Evolutionary conservation across 2,888 invertebrate genomes (phyloP).

Genomic region (Aspidiotus rigidus): DNA sequence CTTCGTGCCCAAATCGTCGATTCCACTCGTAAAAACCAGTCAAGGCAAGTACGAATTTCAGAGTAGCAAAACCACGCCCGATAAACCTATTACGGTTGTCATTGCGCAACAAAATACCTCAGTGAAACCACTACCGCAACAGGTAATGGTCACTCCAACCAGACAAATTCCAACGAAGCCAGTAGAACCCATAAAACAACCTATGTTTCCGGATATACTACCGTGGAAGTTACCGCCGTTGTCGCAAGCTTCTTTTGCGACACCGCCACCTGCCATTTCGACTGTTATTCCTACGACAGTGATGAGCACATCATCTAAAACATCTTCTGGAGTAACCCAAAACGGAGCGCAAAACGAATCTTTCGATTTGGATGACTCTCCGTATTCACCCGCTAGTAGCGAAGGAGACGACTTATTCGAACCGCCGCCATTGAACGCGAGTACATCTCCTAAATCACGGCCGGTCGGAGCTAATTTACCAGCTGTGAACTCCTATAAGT

Average conservation of each 20-base stretch:
- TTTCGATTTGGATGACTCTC: slow-evolving; percentile 27
- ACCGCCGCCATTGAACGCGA: slow-evolving; percentile 50
- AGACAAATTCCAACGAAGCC: slow-evolving; percentile 21
- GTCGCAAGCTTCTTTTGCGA: slow-evolving; percentile 15
- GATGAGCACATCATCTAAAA: slow-evolving; percentile 30
- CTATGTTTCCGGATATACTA: slow-evolving; percentile 20
- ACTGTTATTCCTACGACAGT: background rate
- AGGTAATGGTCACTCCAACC: slow-evolving; percentile 27
- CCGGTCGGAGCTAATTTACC: slow-evolving; percentile 13
- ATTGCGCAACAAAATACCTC: slow-evolving; percentile 19
- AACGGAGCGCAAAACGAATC: slow-evolving; percentile 34
- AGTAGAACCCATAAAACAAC: slow-evolving; percentile 29
- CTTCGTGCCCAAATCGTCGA: slow-evolving; percentile 26
- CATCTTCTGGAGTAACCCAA: slow-evolving; percentile 6
- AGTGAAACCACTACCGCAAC: slow-evolving; percentile 23
- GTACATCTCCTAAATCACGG: slow-evolving; percentile 38
- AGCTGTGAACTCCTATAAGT: slow-evolving; percentile 23
- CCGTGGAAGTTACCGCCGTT: slow-evolving; percentile 29
- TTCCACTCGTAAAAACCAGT: slow-evolving; percentile 26
- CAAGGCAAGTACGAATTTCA: slow-evolving; percentile 30
- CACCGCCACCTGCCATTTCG: slow-evolving; percentile 18
- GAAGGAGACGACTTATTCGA: slow-evolving; percentile 81
- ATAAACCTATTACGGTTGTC: slow-evolving; percentile 24
- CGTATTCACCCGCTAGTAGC: slow-evolving; percentile 77
- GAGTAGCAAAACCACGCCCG: slow-evolving; percentile 21